A percentile compares a stretch with the other conserved stretches of the same genome.
Evolutionary conservation across 2,113 vertebrate species (phyloP).

Genomic region (Ailurus styani): DNA sequence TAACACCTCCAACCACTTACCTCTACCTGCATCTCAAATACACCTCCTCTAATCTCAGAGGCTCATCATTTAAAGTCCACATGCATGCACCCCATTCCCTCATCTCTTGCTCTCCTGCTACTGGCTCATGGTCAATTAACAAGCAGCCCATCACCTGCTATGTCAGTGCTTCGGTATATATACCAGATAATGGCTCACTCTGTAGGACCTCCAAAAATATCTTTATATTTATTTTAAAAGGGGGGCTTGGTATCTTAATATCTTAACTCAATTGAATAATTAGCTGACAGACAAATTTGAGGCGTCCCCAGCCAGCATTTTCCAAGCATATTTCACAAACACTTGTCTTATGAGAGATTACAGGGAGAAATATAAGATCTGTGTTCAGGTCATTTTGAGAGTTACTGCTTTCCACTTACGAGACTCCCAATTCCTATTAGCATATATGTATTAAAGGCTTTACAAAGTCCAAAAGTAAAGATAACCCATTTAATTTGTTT

Average conservation of each 20-base stretch:
- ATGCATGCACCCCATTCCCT: fast-evolving
- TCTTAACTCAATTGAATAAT: conserved; percentile 45
- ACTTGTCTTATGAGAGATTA: not conserved
- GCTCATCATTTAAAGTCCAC: not conserved
- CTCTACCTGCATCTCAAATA: not conserved
- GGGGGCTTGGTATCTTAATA: conserved; percentile 8
- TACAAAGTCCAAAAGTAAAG: not conserved
- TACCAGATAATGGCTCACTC: not conserved
- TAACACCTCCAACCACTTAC: not conserved
- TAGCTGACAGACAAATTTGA: not conserved
- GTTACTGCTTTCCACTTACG: not conserved
- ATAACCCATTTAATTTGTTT: not conserved
- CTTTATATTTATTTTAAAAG: conserved; percentile 40
- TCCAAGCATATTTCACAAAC: not conserved
- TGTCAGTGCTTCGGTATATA: not conserved
- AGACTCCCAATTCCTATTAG: not conserved
- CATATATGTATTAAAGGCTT: not conserved
- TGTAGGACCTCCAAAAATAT: not conserved
- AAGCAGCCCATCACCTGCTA: not conserved
- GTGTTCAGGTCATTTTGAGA: not conserved
- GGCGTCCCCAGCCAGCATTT: not conserved
- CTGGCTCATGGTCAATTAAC: not conserved
- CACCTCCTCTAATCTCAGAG: not conserved
- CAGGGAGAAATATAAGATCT: not conserved
- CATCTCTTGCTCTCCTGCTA: not conserved